Base-by-base conservation (phyloP, 1,140 invertebrate genomes). In the Pseudomyrmex dendroicus region DNA sequence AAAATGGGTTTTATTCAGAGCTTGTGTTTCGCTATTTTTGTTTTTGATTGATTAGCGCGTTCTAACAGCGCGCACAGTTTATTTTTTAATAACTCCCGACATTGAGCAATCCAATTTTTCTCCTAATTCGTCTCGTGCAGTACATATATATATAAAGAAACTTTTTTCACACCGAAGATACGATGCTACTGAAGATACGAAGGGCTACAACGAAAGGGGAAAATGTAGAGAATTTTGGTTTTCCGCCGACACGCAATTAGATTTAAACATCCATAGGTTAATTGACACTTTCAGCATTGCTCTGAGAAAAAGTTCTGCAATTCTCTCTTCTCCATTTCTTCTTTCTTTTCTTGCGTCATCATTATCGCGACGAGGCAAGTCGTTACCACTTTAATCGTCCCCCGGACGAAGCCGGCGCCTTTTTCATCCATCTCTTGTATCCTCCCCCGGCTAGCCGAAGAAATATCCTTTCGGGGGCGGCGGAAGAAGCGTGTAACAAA, bases 401-500 rank as follows among this genome's bases (percentile, higher is more conserved):
- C 35, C 35, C 35, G 35, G 5, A 12, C 54, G 54, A 35, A 70
- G 22, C 20, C 66, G 44, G 54, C 44, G n/a, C 20, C 54, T 68
- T 80, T 80, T 72, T 72, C n/a, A 62, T 66, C 66, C 48, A 66
- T 13, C 48, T 64, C 82, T 73, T 74, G 78, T 82, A 82, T 64
- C 48, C 35, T 35, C 35, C 35, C 35, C 46, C 57, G 25, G 5
- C 25, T 20, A 10, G 25, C 20, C 20, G 57, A 67, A 68, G 64
- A 68, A 63, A 56, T 25, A 48, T 78, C 54, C 20, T 77, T 83
- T 83, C 50, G 56, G 74, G 64, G 61, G 74, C 54, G 22, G 73
- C 17, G 73, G 52, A 78, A 78, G 72, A 83, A 83, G 46, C 22
- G 83, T 46, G 70, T 74, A 82, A 87, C 80, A 61, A 87, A 78